Base-by-base conservation (phyloP, 2,113 vertebrate genomes). In the Falcunculus frontatus region DNA sequence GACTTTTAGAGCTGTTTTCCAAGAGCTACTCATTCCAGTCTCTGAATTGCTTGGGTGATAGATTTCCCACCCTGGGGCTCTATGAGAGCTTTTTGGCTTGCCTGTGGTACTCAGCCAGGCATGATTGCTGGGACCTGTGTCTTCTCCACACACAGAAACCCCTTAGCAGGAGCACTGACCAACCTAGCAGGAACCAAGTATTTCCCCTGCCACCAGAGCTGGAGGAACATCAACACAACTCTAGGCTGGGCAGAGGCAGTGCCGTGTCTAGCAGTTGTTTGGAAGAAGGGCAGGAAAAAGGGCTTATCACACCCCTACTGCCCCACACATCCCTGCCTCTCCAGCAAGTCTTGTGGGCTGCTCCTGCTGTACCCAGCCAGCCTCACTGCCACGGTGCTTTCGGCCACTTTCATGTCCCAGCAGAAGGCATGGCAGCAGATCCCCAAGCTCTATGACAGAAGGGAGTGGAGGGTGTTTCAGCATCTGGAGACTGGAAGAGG, bases 21-120 rank as follows among this genome's bases (percentile, higher is more conserved):
- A 50, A 37, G 29, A 64, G 29, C 29, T 39, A 11, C 44, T 42
- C 39, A 4, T 20, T 49, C 17, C 6, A 0, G 32, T 12, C 50
- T 35, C 52, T 10, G 52, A 72, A 47, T 29, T 52, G 17, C 47
- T 63, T 8, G 3, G 39, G 59, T 0, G 0, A 37, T 4, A 30
- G 9, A 11, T 69, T 87, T 69, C 39, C 39, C 16, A 11, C 9
- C n/a, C 39, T 1, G 2, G 37, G 16, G 32, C 23, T 70, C n/a
- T 25, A 57, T 7, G 6, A 67, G 42, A 57, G 25, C 32, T 73
- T 53, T 67, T 2, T 11, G 17, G 18, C 13, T 8, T 18, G 42
- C 32, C 49, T 57, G 32, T 39, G n/a, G 17, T 35, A 21, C 29
- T 41, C 10, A 8, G 59, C 15, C 4, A 4, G 5, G 27, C 8